phyloP scores from a whole-genome alignment of 2,113 vertebrate genomes.

The Nicator chloris region DNA sequence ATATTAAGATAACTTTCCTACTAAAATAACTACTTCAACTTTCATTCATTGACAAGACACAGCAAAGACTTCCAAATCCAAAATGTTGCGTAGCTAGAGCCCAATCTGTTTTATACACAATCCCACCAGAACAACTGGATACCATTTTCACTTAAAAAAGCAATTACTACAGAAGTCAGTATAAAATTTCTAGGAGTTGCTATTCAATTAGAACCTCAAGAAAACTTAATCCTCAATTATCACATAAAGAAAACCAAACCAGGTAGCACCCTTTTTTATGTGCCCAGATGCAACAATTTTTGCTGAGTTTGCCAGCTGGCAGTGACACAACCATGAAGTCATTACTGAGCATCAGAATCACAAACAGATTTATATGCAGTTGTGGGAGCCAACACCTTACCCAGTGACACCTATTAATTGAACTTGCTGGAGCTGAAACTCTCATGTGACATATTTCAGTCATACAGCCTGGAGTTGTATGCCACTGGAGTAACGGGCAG shows the following conservation, averaged over 20 bases:
- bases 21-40: neutral
- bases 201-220: neutral
- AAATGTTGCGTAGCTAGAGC: neutral
- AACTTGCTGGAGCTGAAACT: neutral
- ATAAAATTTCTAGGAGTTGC: neutral
- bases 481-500: rapidly evolving
- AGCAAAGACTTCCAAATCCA: neutral
- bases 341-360: neutral
- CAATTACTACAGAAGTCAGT: neutral
- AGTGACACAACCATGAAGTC: neutral
- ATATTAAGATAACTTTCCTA: neutral
- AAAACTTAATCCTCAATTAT: too few species aligned
- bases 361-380: neutral
- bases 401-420: neutral
- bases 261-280: neutral
- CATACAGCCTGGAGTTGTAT: rapidly evolving
- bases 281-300: neutral
- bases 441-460: neutral
- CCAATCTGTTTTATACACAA: neutral
- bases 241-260: neutral
- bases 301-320: neutral
- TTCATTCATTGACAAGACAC: neutral
- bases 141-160: neutral
- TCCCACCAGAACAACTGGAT: neutral
- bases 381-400: neutral